phyloP scores from a whole-genome alignment of 2,797 vertebrate species.

The Tangara arthus region DNA sequence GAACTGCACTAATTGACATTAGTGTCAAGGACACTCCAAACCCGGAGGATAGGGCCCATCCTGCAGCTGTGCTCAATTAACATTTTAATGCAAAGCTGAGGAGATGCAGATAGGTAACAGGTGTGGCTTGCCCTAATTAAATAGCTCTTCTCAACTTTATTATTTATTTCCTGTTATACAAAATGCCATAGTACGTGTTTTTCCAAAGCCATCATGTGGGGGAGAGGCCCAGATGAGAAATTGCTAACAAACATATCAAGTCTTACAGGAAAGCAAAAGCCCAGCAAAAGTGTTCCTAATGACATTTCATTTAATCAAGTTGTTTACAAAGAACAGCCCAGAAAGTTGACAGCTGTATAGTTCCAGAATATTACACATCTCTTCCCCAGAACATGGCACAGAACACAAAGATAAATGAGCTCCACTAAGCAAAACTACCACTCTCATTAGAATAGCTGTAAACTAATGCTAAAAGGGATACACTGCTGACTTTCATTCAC shows the following conservation, averaged over 20 bases:
- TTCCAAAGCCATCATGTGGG: neutral
- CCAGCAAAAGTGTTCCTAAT: neutral
- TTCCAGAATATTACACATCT: neutral
- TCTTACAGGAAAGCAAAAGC: neutral
- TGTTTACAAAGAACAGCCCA: neutral
- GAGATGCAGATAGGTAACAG: slow-evolving; percentile 40
- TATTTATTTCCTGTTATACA: slow-evolving; percentile 27
- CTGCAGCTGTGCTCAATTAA: slow-evolving; percentile 47
- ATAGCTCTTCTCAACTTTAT: slow-evolving; percentile 14
- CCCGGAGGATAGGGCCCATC: neutral
- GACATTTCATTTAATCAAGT: neutral
- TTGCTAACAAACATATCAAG: neutral
- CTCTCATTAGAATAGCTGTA: neutral
- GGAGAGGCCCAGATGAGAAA: neutral
- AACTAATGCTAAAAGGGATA: neutral
- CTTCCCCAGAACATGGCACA: neutral
- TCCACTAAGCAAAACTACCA: neutral
- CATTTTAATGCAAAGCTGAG: slow-evolving; percentile 46
- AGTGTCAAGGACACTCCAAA: neutral
- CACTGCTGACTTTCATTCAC: neutral
- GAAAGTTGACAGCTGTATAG: neutral
- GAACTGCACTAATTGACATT: neutral
- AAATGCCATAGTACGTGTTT: slow-evolving; percentile 21
- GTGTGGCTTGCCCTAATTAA: slow-evolving; percentile 37
- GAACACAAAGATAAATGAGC: neutral